Evolutionary conservation across 92 coral and sea anemone genomes (phyloP).

Genomic region (Epizoanthus ramosus): DNA sequence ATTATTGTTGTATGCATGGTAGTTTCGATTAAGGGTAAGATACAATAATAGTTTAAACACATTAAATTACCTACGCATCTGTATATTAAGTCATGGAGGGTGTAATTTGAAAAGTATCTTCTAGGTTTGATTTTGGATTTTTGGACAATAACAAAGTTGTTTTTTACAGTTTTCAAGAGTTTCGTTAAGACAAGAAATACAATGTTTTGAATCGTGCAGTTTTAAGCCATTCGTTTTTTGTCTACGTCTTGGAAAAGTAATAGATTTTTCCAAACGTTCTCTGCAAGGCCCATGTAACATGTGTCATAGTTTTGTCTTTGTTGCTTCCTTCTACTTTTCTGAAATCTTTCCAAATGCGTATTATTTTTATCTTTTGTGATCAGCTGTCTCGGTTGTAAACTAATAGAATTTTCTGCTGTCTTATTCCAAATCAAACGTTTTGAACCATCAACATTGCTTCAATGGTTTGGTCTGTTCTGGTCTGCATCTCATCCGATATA

Average conservation of each 20-base stretch:
- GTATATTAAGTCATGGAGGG: background rate
- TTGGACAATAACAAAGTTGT: too few relatives aligned
- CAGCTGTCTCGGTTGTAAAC: background rate
- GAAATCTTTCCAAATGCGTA: background rate
- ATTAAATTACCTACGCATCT: background rate
- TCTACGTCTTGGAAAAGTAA: too few relatives aligned
- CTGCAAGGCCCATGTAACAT: too few relatives aligned
- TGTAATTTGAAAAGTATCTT: background rate
- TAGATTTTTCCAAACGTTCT: too few relatives aligned
- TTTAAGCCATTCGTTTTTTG: too few relatives aligned
- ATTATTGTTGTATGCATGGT: too few relatives aligned
- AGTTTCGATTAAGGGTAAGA: slow-evolving; percentile 11
- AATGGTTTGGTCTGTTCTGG: background rate
- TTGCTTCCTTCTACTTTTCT: too few relatives aligned
- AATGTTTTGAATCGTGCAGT: too few relatives aligned
- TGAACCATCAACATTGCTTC: slow-evolving; percentile 7
- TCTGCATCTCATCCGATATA: background rate
- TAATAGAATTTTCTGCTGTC: background rate
- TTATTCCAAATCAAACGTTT: slow-evolving; percentile 1
- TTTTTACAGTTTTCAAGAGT: too few relatives aligned
- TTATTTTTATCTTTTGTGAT: background rate
- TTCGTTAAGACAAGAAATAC: too few relatives aligned
- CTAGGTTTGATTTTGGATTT: too few relatives aligned
- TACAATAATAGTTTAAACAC: background rate
- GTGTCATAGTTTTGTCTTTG: too few relatives aligned